phyloP scores from a whole-genome alignment of 2,888 invertebrate genomes.

The Platynereis dumerilii region DNA sequence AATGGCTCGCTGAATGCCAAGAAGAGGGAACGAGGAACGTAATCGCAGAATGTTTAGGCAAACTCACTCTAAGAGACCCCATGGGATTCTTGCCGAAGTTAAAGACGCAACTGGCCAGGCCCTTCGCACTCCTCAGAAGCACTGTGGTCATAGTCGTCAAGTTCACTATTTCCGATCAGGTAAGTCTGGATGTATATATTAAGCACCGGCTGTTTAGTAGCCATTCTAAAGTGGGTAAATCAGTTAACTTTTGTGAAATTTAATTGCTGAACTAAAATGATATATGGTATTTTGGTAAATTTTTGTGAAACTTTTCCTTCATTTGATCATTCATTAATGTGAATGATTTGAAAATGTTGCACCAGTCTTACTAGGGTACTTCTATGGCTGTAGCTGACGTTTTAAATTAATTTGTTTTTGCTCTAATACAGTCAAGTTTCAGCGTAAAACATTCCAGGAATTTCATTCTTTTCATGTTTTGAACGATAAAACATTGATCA shows the following conservation, averaged over 20 bases:
- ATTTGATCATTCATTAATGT: too few relatives aligned
- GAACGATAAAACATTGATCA: slow-evolving; percentile 9
- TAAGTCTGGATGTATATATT: too few relatives aligned
- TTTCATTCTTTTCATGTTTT: neutral
- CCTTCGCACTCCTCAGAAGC: slow-evolving; percentile 75
- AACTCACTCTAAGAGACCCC: slow-evolving; percentile 93
- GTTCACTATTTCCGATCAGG: slow-evolving; percentile 97
- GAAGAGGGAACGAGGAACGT: slow-evolving; percentile 99
- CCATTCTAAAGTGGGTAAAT: too few relatives aligned
- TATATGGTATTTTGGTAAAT: too few relatives aligned
- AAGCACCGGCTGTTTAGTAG: too few relatives aligned
- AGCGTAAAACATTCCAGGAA: neutral
- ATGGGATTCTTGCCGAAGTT: slow-evolving; percentile 84
- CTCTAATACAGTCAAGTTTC: neutral
- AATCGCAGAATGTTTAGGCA: slow-evolving; percentile 96
- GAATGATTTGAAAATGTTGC: too few relatives aligned
- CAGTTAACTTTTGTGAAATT: too few relatives aligned
- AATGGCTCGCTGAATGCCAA: slow-evolving; percentile 91
- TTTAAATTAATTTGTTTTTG: too few relatives aligned
- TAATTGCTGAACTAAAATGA: too few relatives aligned
- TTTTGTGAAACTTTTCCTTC: too few relatives aligned
- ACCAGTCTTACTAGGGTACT: too few relatives aligned
- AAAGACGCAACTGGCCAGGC: slow-evolving; percentile 51
- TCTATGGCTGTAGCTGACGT: too few relatives aligned
- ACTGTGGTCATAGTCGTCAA: slow-evolving; percentile 98